These are phyloP conservation scores for Gobio occitaniae DNA, from an alignment of 2,797 vertebrate species.

Conservation along the genomic window DNA sequence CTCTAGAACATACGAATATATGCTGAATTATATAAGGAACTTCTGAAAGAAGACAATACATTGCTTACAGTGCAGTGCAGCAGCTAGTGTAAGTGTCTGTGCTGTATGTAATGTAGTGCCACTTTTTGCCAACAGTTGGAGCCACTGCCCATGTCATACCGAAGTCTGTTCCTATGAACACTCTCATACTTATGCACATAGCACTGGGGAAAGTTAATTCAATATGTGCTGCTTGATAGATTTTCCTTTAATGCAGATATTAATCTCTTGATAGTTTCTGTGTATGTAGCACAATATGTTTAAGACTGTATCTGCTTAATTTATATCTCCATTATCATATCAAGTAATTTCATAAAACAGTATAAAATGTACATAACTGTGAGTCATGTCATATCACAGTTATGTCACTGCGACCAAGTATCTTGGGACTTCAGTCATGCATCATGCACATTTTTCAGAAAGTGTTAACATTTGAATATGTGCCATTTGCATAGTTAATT, in stretches of 20 bases:
- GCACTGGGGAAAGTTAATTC: not conserved
- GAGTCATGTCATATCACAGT: not conserved
- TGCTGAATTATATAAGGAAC: not conserved
- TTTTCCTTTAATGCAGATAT: not conserved
- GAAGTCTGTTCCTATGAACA: not conserved
- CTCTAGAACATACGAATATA: not conserved
- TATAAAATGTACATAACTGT: not conserved
- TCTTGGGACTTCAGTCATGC: not conserved
- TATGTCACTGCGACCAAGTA: not conserved
- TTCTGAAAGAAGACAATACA: not conserved
- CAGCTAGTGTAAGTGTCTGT: not conserved
- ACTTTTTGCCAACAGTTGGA: conserved; percentile 35
- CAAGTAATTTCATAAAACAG: not conserved
- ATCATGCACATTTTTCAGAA: conserved; percentile 11
- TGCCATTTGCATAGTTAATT: not conserved
- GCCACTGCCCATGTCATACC: conserved; percentile 21
- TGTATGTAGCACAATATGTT: not conserved
- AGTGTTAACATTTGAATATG: not conserved
- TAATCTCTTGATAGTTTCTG: not conserved
- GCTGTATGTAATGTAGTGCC: conserved; percentile 14
- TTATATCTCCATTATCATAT: not conserved
- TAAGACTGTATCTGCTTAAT: not conserved
- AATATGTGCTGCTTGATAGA: not conserved
- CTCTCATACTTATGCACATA: not conserved
- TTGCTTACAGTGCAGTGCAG: not conserved